Evolutionary conservation across 2,113 vertebrate species (phyloP).

Genomic region (Xyliphius kryptos): DNA sequence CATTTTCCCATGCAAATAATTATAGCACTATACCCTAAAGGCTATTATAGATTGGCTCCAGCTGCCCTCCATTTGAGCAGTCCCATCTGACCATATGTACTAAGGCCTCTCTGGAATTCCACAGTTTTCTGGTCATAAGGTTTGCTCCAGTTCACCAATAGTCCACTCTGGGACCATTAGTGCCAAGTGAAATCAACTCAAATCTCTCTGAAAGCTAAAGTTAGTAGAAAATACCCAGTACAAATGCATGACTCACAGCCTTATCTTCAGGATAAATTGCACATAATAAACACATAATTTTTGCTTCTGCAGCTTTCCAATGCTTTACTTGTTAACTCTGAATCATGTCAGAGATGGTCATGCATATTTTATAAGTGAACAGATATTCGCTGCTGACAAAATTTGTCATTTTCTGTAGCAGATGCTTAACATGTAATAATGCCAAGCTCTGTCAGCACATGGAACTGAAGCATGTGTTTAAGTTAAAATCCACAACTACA

Average conservation of each 20-base stretch:
- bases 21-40: not conserved
- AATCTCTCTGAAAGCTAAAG: not conserved
- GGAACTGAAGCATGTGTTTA: not conserved
- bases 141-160: not conserved
- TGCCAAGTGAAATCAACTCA: constrained; percentile 10
- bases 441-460: not conserved
- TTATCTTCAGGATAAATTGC: not conserved
- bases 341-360: not conserved
- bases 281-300: not conserved
- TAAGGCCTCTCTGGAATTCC: not conserved
- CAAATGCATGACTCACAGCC: not conserved
- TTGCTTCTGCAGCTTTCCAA: not conserved
- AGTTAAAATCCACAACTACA: constrained; percentile 1
- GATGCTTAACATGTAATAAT: not conserved
- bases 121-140: not conserved
- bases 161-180: constrained; percentile 8
- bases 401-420: not conserved
- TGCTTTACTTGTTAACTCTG: not conserved
- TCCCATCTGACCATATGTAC: constrained; percentile 6
- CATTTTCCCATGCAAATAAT: not conserved
- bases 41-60: constrained; percentile 9
- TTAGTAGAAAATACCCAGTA: not conserved
- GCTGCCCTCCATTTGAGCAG: constrained; percentile 7
- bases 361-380: not conserved
- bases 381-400: not conserved